Base-by-base conservation (phyloP, 35 echinoderm and acorn worm species). In the Eucidaris tribuloides region DNA sequence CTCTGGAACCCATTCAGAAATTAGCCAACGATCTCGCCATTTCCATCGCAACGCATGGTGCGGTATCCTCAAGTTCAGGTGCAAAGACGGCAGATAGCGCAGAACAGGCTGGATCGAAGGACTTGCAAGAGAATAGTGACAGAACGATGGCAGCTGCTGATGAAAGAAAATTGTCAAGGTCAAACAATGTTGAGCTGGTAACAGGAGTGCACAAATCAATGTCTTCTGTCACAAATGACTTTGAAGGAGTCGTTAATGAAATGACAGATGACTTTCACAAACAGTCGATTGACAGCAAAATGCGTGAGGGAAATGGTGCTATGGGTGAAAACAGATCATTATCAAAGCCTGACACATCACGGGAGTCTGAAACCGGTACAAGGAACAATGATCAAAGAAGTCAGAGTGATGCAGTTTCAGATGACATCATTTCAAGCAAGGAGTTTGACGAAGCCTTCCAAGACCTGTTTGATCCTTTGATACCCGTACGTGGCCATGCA, bases 41-140 rank as follows among this genome's bases (percentile, higher is more conserved):
- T 28, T 46, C 89, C 78, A 86, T 98, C 86, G 95, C 90, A 89
- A 98, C 95, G 14, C 95, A 92, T 78, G 90, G 90, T 85, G 89
- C 94, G 34, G 90, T 97, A 18, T 83, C 66, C 49, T 64, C 92
- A 27, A 18, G 29, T 17, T 29, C 46, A 25, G 54, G 7, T 65
- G 3, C n/a, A 17, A 3, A 15, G 2, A 24, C 0, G 15, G 42
- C 38, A 23, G 7, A 14, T 11, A 33, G 11, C 7, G 32, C n/a
- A 20, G 37, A 5, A 13, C 5, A 36, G 30, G 43, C 33, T 5
- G 19, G 15, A 19, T 20, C 11, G 43, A 55, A 36, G 24, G 13
- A 46, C 2, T 5, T 0, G 14, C 13, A 77, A 31, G 28, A 44
- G 24, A 52, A 77, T 56, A 34, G 41, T n/a, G n/a, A 56, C 32